Conservation (phyloP, 1,140 invertebrate genomes). For the Vanessa atalanta region DNA sequence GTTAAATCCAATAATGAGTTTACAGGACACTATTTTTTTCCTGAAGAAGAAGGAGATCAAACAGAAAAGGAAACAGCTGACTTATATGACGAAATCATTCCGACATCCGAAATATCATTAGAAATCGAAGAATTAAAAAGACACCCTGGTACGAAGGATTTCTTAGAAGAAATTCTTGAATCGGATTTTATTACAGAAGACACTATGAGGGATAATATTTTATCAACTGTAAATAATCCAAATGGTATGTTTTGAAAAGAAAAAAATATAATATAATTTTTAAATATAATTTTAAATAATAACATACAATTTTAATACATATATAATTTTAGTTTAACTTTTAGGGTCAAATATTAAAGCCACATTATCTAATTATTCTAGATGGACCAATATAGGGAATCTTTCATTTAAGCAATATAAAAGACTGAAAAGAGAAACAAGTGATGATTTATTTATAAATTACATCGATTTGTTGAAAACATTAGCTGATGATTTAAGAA, state of each 20-base stretch:
- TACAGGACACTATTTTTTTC: slow-evolving; percentile 73
- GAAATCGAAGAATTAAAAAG: slow-evolving; percentile 69
- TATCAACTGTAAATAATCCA: slow-evolving; percentile 20
- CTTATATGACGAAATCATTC: slow-evolving; percentile 54
- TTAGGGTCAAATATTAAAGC: neutral
- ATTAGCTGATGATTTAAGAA: slow-evolving; percentile 50
- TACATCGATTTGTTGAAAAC: slow-evolving; percentile 50
- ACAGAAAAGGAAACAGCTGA: slow-evolving; percentile 50
- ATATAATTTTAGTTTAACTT: neutral
- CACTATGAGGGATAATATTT: slow-evolving; percentile 23
- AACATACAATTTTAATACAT: neutral
- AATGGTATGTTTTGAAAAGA: slow-evolving; percentile 14
- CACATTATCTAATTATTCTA: neutral
- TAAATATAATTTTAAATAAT: no score
- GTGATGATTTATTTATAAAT: slow-evolving; percentile 37
- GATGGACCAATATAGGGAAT: neutral
- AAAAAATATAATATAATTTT: neutral
- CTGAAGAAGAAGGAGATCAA: slow-evolving; percentile 58
- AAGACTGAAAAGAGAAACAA: slow-evolving; percentile 4
- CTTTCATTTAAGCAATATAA: neutral
- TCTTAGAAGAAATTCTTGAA: slow-evolving; percentile 71
- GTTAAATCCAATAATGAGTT: slow-evolving; percentile 57
- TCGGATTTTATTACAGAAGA: slow-evolving; percentile 55
- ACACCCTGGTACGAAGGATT: slow-evolving; percentile 60
- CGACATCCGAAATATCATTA: slow-evolving; percentile 54